These are phyloP conservation scores for Phoebastria nigripes DNA, from an alignment of 2,797 vertebrate species.

Conservation along the genomic window DNA sequence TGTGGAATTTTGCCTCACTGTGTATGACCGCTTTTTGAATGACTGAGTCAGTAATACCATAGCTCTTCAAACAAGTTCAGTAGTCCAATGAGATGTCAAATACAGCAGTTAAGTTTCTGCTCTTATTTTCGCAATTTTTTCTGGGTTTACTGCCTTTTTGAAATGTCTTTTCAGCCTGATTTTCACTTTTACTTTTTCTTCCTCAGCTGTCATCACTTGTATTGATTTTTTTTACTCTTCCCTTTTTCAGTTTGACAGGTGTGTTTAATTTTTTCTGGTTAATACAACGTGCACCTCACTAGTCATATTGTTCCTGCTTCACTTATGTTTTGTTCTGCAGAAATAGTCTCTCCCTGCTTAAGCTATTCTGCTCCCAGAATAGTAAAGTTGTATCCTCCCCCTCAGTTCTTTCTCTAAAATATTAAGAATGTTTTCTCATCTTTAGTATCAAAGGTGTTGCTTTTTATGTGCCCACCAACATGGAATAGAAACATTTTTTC, in stretches of 20 bases:
- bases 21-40: background rate
- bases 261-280: background rate
- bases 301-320: background rate
- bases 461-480: background rate
- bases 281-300: background rate
- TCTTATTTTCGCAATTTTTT: background rate
- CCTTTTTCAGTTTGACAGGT: background rate
- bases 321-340: background rate
- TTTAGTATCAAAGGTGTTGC: background rate
- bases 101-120: background rate
- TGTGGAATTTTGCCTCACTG: background rate
- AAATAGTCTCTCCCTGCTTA: background rate
- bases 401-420: background rate
- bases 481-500: background rate
- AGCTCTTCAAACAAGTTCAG: background rate
- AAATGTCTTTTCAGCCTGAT: background rate
- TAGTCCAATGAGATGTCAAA: background rate
- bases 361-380: background rate
- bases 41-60: background rate
- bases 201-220: background rate
- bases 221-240: background rate
- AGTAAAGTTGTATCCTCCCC: background rate
- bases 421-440: background rate
- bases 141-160: background rate
- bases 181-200: background rate